phyloP scores from a whole-genome alignment of 2,113 vertebrate genomes.

The Nyctibius bracteatus region DNA sequence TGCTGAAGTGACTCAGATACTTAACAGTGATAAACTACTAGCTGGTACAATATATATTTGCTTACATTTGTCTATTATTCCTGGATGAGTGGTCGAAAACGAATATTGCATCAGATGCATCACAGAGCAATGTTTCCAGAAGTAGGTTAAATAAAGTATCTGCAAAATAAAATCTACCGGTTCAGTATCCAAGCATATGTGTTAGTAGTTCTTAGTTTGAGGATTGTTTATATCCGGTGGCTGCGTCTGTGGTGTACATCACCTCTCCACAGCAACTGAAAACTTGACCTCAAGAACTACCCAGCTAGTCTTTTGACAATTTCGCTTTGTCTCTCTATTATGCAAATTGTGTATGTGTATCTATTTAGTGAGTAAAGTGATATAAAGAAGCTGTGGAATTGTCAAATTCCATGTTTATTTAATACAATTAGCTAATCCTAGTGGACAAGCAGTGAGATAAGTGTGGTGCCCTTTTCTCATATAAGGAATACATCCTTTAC shows the following conservation, averaged over 20 bases:
- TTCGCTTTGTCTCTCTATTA: not conserved
- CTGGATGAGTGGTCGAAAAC: not conserved
- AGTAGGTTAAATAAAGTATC: not conserved
- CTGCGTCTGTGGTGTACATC: not conserved
- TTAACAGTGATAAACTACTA: not conserved
- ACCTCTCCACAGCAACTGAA: not conserved
- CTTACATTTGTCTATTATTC: not conserved
- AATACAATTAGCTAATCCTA: not conserved
- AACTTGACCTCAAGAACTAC: not conserved
- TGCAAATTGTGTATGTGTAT: not conserved
- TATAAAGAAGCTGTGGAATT: not conserved
- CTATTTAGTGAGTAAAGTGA: not conserved
- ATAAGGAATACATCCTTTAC: too few species aligned
- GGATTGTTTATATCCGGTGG: not conserved
- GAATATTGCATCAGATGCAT: not conserved
- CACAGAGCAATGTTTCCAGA: not conserved
- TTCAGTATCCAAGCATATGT: not conserved
- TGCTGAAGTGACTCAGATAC: not conserved
- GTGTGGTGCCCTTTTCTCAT: not conserved
- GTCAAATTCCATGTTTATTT: not conserved
- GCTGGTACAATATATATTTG: not conserved
- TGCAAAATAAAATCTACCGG: not conserved
- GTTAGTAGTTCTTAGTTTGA: not conserved
- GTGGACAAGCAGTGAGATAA: not conserved
- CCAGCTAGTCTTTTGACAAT: not conserved